These are phyloP conservation scores for Leucophenga montana DNA, from an alignment of 2,888 invertebrate species.

Conservation along the genomic window DNA sequence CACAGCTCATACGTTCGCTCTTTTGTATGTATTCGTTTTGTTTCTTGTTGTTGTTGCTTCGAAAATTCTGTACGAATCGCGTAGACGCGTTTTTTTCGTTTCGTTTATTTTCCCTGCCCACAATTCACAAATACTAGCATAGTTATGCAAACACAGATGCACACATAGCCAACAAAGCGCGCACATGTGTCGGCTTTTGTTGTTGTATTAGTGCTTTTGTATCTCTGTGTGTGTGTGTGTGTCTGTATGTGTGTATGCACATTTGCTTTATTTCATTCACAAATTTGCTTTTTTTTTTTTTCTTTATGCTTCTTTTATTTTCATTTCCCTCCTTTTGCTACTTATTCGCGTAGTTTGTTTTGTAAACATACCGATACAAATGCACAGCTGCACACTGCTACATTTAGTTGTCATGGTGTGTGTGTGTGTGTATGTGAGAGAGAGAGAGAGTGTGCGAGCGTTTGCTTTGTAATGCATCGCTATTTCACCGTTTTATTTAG, in stretches of 20 bases:
- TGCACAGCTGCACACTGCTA: slow-evolving; percentile 41
- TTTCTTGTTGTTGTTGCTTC: slow-evolving; percentile 39
- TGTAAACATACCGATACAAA: slow-evolving; percentile 55
- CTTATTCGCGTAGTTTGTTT: slow-evolving; percentile 46
- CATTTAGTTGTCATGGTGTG: slow-evolving; percentile 31
- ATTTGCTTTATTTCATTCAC: slow-evolving; percentile 57
- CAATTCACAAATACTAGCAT: slow-evolving; percentile 60
- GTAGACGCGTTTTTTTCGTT: slow-evolving; percentile 70
- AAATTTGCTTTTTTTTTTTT: slow-evolving; percentile 45
- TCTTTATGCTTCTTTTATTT: slow-evolving; percentile 46
- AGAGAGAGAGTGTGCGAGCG: slow-evolving; percentile 11
- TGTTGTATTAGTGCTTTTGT: too few relatives aligned
- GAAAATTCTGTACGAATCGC: slow-evolving; percentile 70
- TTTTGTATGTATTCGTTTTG: slow-evolving; percentile 38
- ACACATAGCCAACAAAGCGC: not conserved
- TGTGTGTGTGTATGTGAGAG: slow-evolving; percentile 13
- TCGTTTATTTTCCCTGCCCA: slow-evolving; percentile 72
- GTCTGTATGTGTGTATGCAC: slow-evolving; percentile 39
- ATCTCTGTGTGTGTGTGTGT: slow-evolving; percentile 14
- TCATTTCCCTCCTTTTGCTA: slow-evolving; percentile 40
- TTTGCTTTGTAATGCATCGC: not conserved
- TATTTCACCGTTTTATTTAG: not conserved
- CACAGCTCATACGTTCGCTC: slow-evolving; percentile 13
- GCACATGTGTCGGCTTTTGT: not conserved
- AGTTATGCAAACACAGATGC: not conserved